Conservation (phyloP, 2,888 invertebrate genomes). For the Trachelus iudaicus region DNA sequence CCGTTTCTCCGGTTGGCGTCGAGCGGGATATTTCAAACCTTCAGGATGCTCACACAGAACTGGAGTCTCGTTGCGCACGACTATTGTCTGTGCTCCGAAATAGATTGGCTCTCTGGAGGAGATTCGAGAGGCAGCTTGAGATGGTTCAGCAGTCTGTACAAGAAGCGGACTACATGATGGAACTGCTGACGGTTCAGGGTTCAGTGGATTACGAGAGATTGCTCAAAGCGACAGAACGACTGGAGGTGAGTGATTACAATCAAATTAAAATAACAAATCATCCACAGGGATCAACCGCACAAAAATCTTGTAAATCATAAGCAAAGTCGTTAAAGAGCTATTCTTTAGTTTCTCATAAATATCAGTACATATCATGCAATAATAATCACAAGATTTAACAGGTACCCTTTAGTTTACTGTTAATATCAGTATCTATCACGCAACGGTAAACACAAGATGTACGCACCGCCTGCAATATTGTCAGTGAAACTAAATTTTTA, state of each 20-base stretch:
- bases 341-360: no score
- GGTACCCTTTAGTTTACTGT: background rate
- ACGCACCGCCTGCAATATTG: background rate
- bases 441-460: background rate
- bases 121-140: conserved; percentile 83
- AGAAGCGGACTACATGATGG: conserved; percentile 90
- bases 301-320: background rate
- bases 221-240: conserved; percentile 83
- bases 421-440: background rate
- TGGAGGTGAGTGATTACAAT: conserved; percentile 75
- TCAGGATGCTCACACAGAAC: conserved; percentile 78
- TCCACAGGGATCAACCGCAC: background rate
- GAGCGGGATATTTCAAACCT: conserved; percentile 81
- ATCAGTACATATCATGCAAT: no score
- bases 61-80: conserved; percentile 79
- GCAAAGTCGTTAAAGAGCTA: background rate
- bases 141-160: conserved; percentile 84
- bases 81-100: conserved; percentile 74
- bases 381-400: background rate
- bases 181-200: conserved; percentile 84
- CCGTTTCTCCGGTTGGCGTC: conserved; percentile 80
- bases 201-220: conserved; percentile 86
- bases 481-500: background rate
- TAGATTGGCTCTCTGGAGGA: conserved; percentile 78
- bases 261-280: background rate